A percentile compares a stretch with the other conserved stretches of the same genome.
phyloP scores from a whole-genome alignment of 2,797 vertebrate species.

The Tinamus major region DNA sequence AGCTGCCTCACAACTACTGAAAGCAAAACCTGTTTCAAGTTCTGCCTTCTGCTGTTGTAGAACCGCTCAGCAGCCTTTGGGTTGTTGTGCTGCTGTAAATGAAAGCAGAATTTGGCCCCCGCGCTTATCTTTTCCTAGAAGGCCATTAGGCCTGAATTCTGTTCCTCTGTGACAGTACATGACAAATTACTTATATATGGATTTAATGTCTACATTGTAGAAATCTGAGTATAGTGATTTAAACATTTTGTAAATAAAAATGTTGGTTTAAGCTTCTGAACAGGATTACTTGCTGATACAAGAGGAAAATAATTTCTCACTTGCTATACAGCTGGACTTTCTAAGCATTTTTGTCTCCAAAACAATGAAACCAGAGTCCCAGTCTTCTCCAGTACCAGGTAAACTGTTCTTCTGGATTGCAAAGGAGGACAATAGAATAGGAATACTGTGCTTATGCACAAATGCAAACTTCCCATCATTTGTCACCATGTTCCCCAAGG shows the following conservation, averaged over 20 bases:
- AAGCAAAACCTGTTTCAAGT: slow-evolving; percentile 6
- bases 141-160: background rate
- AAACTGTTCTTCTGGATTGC: background rate
- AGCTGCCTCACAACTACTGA: background rate
- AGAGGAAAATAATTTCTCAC: background rate
- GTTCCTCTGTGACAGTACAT: background rate
- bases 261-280: background rate
- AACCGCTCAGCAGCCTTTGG: background rate
- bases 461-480: background rate
- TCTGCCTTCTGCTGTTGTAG: background rate
- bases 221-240: background rate
- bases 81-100: background rate
- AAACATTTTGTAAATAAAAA: background rate
- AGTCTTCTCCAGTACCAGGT: background rate
- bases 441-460: background rate
- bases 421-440: background rate
- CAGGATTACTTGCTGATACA: background rate
- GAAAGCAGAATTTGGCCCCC: background rate
- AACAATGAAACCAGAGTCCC: background rate
- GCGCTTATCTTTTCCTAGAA: background rate
- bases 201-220: background rate
- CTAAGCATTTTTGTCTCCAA: background rate
- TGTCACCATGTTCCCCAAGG: background rate
- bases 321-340: background rate
- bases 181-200: background rate